Evolutionary conservation across 1,140 invertebrate species (phyloP), one percentile per base, ranked within the genome.

Genomic region (Panagrolaimus sp.): DNA sequence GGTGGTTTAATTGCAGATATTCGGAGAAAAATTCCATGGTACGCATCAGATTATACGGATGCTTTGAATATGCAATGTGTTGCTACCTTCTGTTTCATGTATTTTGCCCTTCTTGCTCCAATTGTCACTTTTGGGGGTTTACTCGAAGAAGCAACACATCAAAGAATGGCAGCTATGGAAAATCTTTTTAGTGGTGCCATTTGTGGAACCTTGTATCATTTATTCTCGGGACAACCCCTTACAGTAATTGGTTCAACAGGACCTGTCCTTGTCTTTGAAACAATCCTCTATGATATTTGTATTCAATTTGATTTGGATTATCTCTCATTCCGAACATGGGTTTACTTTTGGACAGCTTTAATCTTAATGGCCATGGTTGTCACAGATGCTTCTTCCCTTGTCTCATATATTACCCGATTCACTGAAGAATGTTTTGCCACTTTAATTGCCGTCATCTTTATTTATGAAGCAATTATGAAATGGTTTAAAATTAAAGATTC

Each of bases 361-460:
- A 93, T 96, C 81, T 85, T 96, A 65, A 72, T 96, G 12, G 87
- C 91, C 24, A 88, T 98, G 78, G 93, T 96, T 38, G 93, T 94
- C 1, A 89, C 96, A 28, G 96, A 99, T 85, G 92, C 94, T 3
- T 95, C 93, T 84, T 93, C 94, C 69, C 87, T 97, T 67, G 95
- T 98, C n/a, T 96, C 94, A 82, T 98, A 94, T 83, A 98, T 99
- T 71, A 98, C 96, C 5, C 89, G 96, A 76, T 98, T 98, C 84
- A 98, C 96, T 0, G 96, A 98, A 86, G 96, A 99, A 86, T 96
- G 94, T 83, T 99, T 99, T 85, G 96, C 96, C 21, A 94, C 93
- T 0, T 86, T 99, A 8, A 98, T 99, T 80, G 95, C 95, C 1
- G 90, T 98, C 74, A 98, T 99, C 81, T 99, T 98, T 85, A 96